phyloP scores from a whole-genome alignment of 2,797 vertebrate species.

The Neosalanx taihuensis region DNA sequence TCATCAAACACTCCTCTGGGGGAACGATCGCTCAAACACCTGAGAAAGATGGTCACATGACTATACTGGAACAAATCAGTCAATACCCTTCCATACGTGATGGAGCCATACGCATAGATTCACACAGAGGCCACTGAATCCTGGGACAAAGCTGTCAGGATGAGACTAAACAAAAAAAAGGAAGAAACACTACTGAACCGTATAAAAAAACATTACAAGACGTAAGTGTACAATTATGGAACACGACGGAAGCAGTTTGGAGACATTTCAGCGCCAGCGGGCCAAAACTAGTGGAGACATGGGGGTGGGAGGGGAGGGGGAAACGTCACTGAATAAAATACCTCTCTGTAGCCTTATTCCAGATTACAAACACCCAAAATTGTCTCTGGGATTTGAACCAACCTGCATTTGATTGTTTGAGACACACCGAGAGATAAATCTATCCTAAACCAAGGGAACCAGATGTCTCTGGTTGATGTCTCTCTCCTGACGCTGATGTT shows the following conservation, averaged over 20 bases:
- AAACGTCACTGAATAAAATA: neutral
- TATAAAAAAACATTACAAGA: too few relatives aligned
- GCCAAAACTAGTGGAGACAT: too few relatives aligned
- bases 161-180: too few relatives aligned
- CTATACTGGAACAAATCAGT: neutral
- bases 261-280: too few relatives aligned
- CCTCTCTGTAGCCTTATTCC: neutral
- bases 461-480: neutral
- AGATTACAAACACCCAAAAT: neutral
- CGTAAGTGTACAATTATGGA: too few relatives aligned
- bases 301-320: too few relatives aligned
- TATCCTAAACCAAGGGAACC: neutral
- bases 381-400: neutral
- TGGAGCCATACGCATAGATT: too few relatives aligned
- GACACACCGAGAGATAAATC: neutral
- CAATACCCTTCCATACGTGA: neutral
- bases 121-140: too few relatives aligned
- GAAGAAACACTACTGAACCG: too few relatives aligned
- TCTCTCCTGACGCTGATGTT: neutral
- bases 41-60: neutral
- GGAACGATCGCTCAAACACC: conserved; percentile 9
- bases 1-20: neutral
- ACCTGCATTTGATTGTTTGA: neutral
- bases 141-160: too few relatives aligned
- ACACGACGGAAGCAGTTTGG: too few relatives aligned